Base-by-base conservation (phyloP, 2,797 vertebrate genomes). In the Cephalopachus bancanus region DNA sequence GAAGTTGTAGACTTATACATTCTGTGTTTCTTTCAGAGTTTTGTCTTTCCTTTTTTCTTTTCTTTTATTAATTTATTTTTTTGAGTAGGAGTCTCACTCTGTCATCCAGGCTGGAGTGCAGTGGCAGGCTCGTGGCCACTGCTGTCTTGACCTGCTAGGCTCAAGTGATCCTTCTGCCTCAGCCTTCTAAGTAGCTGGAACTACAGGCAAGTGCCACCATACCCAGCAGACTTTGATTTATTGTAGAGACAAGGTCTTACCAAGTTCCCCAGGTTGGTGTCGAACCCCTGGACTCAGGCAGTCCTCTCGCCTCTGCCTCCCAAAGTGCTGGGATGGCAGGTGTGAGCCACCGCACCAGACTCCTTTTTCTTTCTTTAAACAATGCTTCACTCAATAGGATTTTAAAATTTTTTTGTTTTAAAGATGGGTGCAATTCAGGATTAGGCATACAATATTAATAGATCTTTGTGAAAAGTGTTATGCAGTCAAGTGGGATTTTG, bases 401-500 rank as follows among this genome's bases (percentile, higher is more conserved):
- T 37, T 37, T 2, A 37, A 37, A 37, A 37, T 37, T 37, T 37
- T 37, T 37, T 37, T 37, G 37, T 37, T 37, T 37, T 37, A 37
- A 37, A 37, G 37, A 37, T 37, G 37, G 37, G 37, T 37, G 3
- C 37, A 37, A 37, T 37, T 37, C 37, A 37, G 37, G 37, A 37
- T 37, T 37, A 37, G 37, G 37, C 37, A 37, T 37, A 37, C 37
- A 37, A 37, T 37, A 37, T 87, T 51, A 86, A 67, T 88, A 83
- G 49, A 5, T 83, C 59, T 88, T 94, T 33, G 10, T 83, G 65
- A 33, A 81, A 83, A 74, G 83, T 83, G 60, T 81, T 91, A 49
- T 7, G 4, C 83, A 26, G 71, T 91, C 75, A 75, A 87, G 51
- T 78, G 71, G 62, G 4, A 51, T 57, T 96, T 72, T 67, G 33